Evolutionary conservation across 2,113 vertebrate genomes (phyloP).

Genomic region (Stigmatopora argus): DNA sequence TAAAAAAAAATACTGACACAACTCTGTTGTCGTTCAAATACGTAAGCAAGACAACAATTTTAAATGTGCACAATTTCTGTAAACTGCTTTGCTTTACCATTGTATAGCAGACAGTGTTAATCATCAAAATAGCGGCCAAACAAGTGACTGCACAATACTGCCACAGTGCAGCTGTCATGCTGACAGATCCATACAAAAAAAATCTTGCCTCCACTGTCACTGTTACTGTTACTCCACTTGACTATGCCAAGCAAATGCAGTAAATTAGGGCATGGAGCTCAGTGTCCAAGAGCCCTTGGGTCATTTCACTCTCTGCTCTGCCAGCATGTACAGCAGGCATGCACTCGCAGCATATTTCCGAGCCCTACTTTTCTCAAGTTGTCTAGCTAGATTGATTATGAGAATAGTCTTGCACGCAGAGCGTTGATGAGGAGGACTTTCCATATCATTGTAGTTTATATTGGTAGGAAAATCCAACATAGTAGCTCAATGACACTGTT

Average conservation of each 20-base stretch:
- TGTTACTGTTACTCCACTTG: constrained; percentile 14
- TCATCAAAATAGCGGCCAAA: neutral
- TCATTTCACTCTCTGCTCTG: constrained; percentile 50
- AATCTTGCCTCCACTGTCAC: constrained; percentile 18
- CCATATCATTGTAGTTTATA: neutral
- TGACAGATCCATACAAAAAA: neutral
- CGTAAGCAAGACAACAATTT: neutral
- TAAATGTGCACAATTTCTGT: neutral
- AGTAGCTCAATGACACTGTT: neutral
- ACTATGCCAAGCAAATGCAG: constrained; percentile 43
- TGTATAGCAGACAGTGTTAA: neutral
- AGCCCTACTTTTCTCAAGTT: constrained; percentile 42
- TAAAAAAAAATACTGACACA: neutral
- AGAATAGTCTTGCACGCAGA: constrained; percentile 6
- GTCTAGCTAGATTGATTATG: constrained; percentile 23
- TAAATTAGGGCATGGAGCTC: constrained; percentile 52
- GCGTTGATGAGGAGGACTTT: neutral
- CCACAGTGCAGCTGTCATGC: neutral
- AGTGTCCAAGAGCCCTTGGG: constrained; percentile 56
- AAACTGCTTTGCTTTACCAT: neutral
- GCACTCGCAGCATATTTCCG: constrained; percentile 49
- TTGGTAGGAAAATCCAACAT: neutral
- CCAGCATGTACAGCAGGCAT: constrained; percentile 54
- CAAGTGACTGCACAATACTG: neutral
- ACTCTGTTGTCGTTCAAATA: neutral